Conservation (phyloP, 1,140 invertebrate genomes). For the Halotydeus destructor region DNA sequence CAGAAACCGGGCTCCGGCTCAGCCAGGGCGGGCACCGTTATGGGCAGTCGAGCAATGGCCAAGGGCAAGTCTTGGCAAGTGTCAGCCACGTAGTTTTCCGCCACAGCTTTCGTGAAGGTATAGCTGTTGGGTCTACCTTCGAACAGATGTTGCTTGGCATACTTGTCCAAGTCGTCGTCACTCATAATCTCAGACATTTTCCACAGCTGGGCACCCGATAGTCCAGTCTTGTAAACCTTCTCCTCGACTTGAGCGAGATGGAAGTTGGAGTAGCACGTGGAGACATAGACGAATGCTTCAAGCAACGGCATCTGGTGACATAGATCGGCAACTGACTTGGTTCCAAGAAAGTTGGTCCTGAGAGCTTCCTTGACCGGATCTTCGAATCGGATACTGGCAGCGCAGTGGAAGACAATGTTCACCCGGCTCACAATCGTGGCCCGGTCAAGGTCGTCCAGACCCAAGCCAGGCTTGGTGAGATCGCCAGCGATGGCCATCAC, state of each 20-base stretch:
- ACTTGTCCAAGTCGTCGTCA: slow-evolving; percentile 8
- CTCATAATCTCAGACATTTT: slow-evolving; percentile 13
- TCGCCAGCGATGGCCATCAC: slow-evolving; percentile 69
- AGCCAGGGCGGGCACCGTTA: not conserved
- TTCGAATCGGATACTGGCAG: slow-evolving; percentile 90
- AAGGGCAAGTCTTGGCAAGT: slow-evolving; percentile 22
- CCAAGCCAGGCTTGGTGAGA: slow-evolving; percentile 62
- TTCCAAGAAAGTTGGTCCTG: slow-evolving; percentile 60
- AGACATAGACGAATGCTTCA: slow-evolving; percentile 18
- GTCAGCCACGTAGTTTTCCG: slow-evolving; percentile 50
- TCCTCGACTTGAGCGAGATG: slow-evolving; percentile 28
- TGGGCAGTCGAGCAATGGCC: slow-evolving; percentile 14
- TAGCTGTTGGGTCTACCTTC: slow-evolving; percentile 59
- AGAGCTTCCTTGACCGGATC: slow-evolving; percentile 31
- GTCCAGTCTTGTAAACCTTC: slow-evolving; percentile 43
- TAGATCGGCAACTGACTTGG: slow-evolving; percentile 43
- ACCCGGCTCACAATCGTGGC: slow-evolving; percentile 43
- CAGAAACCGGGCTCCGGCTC: slow-evolving; percentile 40
- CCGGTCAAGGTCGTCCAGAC: slow-evolving; percentile 54
- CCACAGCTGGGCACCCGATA: slow-evolving; percentile 14
- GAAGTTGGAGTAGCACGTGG: slow-evolving; percentile 29
- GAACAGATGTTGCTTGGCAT: too few relatives aligned
- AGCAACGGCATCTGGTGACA: slow-evolving; percentile 14
- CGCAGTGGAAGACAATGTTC: slow-evolving; percentile 85
- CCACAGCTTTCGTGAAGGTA: slow-evolving; percentile 58